phyloP scores from a whole-genome alignment of 2,888 invertebrate species.

The Cyaniris semiargus region DNA sequence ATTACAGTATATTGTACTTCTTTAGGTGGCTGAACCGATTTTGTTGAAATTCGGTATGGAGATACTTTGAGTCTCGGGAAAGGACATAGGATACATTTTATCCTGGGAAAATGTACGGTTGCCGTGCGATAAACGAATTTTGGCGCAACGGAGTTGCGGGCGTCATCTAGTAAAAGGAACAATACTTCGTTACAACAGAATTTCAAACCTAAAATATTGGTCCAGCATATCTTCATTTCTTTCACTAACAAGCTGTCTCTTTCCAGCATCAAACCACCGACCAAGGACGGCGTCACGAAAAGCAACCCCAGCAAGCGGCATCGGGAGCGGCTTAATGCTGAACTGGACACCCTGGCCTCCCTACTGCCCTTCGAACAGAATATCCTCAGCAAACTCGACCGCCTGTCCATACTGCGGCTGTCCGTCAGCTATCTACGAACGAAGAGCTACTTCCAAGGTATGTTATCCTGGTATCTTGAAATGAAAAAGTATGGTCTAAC shows the following conservation, averaged over 20 bases:
- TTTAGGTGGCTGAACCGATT: no score
- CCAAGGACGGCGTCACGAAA: conserved; percentile 96
- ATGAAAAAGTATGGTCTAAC: conserved; percentile 46
- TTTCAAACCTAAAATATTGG: no score
- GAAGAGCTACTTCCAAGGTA: conserved; percentile 99
- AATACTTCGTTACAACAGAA: no score
- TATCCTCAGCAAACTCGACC: conserved; percentile 98
- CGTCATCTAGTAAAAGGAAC: no score
- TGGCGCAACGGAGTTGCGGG: no score
- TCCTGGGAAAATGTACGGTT: no score
- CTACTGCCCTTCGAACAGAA: conserved; percentile 98
- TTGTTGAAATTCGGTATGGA: no score
- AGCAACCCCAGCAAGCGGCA: conserved; percentile 99
- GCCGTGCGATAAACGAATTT: no score
- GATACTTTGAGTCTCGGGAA: no score
- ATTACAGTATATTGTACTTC: no score
- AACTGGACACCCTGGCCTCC: conserved; percentile 97
- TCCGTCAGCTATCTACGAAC: conserved; percentile 99
- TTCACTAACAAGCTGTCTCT: neutral
- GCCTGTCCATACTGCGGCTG: conserved; percentile 97
- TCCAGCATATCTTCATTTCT: neutral
- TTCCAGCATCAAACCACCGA: conserved; percentile 94
- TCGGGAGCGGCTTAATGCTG: conserved; percentile 98
- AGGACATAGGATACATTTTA: no score
- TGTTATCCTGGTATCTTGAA: conserved; percentile 51